Evolutionary conservation across 2,797 vertebrate species (phyloP), one percentile per base, ranked within the genome.

Genomic region (Astyanax mexicanus): DNA sequence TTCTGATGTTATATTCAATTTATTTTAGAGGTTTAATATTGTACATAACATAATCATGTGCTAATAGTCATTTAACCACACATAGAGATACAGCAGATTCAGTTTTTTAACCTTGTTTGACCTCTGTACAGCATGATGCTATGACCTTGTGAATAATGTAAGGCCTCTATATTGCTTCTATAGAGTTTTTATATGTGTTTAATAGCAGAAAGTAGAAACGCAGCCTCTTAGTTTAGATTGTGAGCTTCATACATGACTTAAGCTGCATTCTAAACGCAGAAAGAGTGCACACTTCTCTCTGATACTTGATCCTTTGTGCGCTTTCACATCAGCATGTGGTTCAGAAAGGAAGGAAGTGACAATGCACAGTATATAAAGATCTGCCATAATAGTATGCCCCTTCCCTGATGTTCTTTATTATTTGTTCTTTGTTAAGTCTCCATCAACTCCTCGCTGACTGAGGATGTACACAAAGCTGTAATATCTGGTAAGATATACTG

Each of bases 131-230:
- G 69, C 6, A 27, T 72, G 66, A 68, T 69, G 68, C 58, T 11
- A 55, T 74, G 77, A 78, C 78, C 78, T 80, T 80, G 67, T 52
- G 55, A 58, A 47, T 40, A 17, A 25, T 54, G 68, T 19, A n/a
- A 6, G 13, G 12, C 7, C 45, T 35, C 9, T 4, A 64, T 10
- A 42, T 8, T 19, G 10, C 52, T 29, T 49, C 17, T 32, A 11
- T 29, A 47, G 23, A 29, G 12, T 32, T 23, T 11, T 45, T 9
- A 38, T 62, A 37, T 25, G 4, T 13, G 19, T 47, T 12, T 25
- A 10, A n/a, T 42, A 32, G 21, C 13, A 45, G 0, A 47, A 7
- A 47, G 15, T 4, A 66, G 32, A 35, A 37, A 19, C 6, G 4
- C 4, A 44, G 21, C 25, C 42, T 25, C 21, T 40, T 13, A 58